Evolutionary conservation across 2,797 vertebrate species (phyloP).

Genomic region (Xenops minutus): DNA sequence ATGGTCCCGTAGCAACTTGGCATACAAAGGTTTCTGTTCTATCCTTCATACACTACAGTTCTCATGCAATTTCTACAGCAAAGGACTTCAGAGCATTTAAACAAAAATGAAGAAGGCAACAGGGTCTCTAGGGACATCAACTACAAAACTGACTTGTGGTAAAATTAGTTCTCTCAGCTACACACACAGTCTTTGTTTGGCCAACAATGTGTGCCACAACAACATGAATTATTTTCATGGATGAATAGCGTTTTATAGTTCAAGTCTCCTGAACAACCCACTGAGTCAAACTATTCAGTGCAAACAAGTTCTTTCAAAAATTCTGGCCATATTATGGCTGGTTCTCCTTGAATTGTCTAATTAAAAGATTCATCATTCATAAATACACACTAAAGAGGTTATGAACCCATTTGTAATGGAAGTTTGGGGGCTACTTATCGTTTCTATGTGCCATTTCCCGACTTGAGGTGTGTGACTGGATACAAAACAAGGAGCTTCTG

Average conservation of each 20-base stretch:
- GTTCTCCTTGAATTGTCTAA: not conserved
- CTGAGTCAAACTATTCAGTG: not conserved
- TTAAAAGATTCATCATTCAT: not conserved
- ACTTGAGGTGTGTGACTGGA: not conserved
- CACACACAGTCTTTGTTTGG: not conserved
- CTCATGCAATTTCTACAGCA: not conserved
- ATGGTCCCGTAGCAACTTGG: fast-evolving
- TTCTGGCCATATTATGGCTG: not conserved
- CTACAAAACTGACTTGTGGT: not conserved
- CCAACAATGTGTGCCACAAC: not conserved
- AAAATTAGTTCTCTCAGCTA: not conserved
- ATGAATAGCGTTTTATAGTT: not conserved
- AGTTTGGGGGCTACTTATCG: not conserved
- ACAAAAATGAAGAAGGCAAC: not conserved
- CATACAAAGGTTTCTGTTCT: not conserved
- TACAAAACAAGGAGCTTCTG: not conserved
- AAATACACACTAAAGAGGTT: not conserved
- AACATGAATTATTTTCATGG: not conserved
- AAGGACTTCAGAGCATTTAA: not conserved
- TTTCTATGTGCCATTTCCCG: not conserved
- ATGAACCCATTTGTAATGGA: not conserved
- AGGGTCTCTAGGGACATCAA: not conserved
- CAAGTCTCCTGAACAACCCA: not conserved
- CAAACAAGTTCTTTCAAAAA: not conserved
- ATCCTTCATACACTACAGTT: not conserved